Conservation (phyloP, 2,113 vertebrate genomes). For the Vulpes lagopus region DNA sequence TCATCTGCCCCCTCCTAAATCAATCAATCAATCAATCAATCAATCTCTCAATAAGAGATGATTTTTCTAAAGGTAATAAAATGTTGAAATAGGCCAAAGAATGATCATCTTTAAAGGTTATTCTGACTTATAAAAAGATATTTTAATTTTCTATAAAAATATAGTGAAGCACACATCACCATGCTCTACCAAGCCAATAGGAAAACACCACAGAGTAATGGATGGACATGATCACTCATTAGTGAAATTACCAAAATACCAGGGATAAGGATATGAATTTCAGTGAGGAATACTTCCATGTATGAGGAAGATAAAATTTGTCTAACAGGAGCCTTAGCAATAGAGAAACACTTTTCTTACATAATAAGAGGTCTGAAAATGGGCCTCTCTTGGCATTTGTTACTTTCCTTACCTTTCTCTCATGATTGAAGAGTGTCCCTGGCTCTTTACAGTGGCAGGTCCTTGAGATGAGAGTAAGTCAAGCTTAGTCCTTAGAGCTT, state of each 20-base stretch:
- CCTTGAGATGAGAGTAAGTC: neutral
- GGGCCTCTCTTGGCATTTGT: neutral
- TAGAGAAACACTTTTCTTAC: neutral
- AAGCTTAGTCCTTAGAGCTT: neutral
- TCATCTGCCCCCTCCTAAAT: neutral
- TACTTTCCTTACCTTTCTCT: neutral
- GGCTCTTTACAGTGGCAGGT: neutral
- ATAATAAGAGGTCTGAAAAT: neutral
- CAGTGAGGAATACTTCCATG: neutral
- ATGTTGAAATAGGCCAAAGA: neutral
- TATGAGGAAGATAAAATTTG: neutral
- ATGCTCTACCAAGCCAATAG: neutral
- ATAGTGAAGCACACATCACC: neutral
- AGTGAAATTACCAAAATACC: neutral
- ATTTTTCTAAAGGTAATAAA: neutral
- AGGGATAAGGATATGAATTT: neutral
- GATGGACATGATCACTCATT: neutral
- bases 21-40: neutral
- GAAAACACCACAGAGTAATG: neutral
- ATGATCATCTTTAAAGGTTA: neutral
- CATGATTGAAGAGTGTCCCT: neutral
- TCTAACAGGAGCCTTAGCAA: neutral
- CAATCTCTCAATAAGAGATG: neutral
- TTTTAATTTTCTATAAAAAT: slow-evolving; percentile 39
- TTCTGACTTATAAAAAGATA: slow-evolving; percentile 9